Base-by-base conservation (phyloP, 2,797 vertebrate genomes). In the Aeoliscus strigatus region DNA sequence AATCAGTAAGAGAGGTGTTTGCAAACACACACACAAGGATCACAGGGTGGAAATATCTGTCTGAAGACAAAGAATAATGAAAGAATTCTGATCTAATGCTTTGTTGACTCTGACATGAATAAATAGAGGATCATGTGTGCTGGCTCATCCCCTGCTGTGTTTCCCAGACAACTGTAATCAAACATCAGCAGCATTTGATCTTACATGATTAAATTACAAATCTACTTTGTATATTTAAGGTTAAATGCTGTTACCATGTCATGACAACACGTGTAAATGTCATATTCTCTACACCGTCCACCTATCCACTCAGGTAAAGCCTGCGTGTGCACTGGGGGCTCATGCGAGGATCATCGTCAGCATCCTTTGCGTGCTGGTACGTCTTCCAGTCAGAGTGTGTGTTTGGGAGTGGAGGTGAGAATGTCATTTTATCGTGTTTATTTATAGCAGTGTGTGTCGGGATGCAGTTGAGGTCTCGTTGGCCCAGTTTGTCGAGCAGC, bases 401-500 rank as follows among this genome's bases (percentile, higher is more conserved):
- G 61, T 53, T 55, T 70, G 72, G 66, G 6, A 71, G 68, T 71
- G 62, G 79, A 74, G 73, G 77, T 81, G 83, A 80, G 73, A 58
- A 54, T 77, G 80, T 83, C 75, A 77, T 82, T 81, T 79, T 56
- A 77, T 80, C 69, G 77, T 75, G 64, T 83, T 83, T 88, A 87
- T 87, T 87, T 87, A 87, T 86, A 88, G 85, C 79, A 59, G 54
- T 41, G 38, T 41, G 38, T 65, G 70, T 66, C 31, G 77, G 52
- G 69, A 79, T 79, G 71, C 79, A 79, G 77, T 74, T 38, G 61
- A 80, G 71, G 68, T 85, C 77, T 80, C 18, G 36, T 60, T 73
- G 78, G 83, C 82, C 85, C 74, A 80, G 67, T 85, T 86, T 82
- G 62, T 71, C 60, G 61, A 82, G 80, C 82, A 80, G 84, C 76